Base-by-base conservation (phyloP, 2,113 vertebrate species). In the Xyliphius kryptos region DNA sequence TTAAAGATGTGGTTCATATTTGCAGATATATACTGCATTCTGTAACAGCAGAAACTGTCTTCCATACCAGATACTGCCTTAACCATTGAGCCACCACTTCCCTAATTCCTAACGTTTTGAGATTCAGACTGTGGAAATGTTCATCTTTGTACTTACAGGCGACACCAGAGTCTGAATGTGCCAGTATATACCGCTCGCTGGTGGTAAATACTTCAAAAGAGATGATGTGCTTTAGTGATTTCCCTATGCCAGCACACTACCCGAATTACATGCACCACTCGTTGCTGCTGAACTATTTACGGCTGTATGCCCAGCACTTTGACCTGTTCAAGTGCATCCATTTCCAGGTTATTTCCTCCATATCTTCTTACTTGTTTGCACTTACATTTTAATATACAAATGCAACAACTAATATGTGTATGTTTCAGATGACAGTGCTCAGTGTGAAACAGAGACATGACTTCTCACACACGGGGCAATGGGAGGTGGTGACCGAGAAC, bases 221-320 rank as follows among this genome's bases (percentile, higher is more conserved):
- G 77, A 90, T 94, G 83, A 94, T 92, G 90, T 93, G 92, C 79
- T 96, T 85, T 82, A 97, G 92, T 1, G 91, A 97, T 68, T 97
- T 89, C 44, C 92, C 87, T 54, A 86, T 92, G 74, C 92, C 92
- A 0, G 88, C 79, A 0, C 62, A 92, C 51, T 97, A 79, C 66
- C 91, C 94, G 47, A 96, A 93, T 87, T 97, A 76, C 81, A 86
- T 93, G 89, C 90, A 86, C 72, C 81, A 93, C 71, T 82, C 86
- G 17, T 76, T 82, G 71, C 60, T 95, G 56, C 62, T 95, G 69
- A 78, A 90, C 20, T 97, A 97, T 50, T 88, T 88, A 76, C 81
- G 80, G 56, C 85, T 90, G 73, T 98, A 94, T 0, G 88, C 90
- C 5, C 72, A 78, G 41, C 82, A 77, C 64, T 97, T 95, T 3